Percentiles rank a stretch among this genome's conserved stretches.
Conservation (phyloP, 2,113 vertebrate genomes). For the Python bivittatus region DNA sequence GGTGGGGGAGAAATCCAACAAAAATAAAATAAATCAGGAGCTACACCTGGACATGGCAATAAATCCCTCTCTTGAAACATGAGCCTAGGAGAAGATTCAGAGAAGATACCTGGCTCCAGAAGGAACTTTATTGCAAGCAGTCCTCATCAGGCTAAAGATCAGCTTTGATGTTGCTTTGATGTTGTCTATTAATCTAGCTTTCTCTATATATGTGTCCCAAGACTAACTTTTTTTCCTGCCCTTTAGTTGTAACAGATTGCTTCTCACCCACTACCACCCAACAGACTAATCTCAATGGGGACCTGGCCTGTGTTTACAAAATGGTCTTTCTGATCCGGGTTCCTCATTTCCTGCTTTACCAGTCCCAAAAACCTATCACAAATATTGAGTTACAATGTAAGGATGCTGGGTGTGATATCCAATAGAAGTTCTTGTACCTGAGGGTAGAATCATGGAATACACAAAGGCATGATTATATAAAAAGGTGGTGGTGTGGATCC, state of each 20-base stretch:
- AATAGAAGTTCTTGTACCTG: neutral
- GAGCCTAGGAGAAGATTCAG: too few relatives aligned
- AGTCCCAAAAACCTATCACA: neutral
- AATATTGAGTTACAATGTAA: neutral
- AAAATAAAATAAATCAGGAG: too few relatives aligned
- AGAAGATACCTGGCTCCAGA: too few relatives aligned
- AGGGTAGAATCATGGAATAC: neutral
- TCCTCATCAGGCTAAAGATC: too few relatives aligned
- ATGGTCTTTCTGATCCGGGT: neutral
- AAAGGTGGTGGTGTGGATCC: neutral
- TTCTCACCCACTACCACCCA: neutral
- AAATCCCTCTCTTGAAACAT: too few relatives aligned
- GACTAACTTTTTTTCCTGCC: neutral
- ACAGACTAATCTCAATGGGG: neutral
- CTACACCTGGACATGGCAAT: too few relatives aligned
- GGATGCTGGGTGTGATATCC: neutral
- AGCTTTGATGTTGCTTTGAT: neutral
- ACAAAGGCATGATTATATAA: neutral
- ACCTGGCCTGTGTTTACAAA: neutral
- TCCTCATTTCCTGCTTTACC: neutral
- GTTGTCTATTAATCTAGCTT: neutral
- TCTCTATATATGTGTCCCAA: neutral
- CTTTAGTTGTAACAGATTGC: neutral
- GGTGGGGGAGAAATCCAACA: too few relatives aligned
- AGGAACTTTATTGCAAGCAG: too few relatives aligned